phyloP scores from a whole-genome alignment of 2,888 invertebrate genomes.

The Folsomia manolachei region DNA sequence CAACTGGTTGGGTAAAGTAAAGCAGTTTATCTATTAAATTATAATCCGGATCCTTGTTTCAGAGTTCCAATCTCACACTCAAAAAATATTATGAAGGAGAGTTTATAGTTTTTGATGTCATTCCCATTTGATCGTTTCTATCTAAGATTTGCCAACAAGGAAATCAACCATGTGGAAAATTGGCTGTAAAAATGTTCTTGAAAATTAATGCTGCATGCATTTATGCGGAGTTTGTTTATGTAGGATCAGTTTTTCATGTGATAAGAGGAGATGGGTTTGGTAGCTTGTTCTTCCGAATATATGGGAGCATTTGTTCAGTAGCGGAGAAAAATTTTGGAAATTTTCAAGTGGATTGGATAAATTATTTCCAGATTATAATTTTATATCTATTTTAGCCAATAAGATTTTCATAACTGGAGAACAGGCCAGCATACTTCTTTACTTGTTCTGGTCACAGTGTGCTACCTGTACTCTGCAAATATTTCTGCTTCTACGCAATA shows the following conservation, averaged over 20 bases:
- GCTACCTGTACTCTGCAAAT: neutral
- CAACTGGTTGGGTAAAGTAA: too few relatives aligned
- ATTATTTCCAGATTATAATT: neutral
- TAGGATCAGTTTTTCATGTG: neutral
- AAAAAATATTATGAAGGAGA: too few relatives aligned
- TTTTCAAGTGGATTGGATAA: too few relatives aligned
- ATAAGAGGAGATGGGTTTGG: neutral
- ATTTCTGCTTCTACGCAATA: too few relatives aligned
- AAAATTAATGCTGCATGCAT: neutral
- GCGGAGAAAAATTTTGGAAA: too few relatives aligned
- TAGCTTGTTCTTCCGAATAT: neutral
- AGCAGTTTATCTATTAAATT: too few relatives aligned
- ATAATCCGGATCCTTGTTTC: too few relatives aligned
- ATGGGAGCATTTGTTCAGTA: neutral
- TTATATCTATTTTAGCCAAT: neutral
- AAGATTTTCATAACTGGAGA: neutral
- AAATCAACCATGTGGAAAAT: neutral
- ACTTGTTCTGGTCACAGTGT: neutral
- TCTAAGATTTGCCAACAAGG: too few relatives aligned
- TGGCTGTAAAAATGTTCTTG: neutral
- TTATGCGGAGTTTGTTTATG: constrained; percentile 1
- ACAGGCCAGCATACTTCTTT: neutral
- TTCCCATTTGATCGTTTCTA: too few relatives aligned
- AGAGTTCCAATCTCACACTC: too few relatives aligned
- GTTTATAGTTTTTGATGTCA: too few relatives aligned